phyloP scores from a whole-genome alignment of 2,113 vertebrate genomes.

The Geococcyx californianus region DNA sequence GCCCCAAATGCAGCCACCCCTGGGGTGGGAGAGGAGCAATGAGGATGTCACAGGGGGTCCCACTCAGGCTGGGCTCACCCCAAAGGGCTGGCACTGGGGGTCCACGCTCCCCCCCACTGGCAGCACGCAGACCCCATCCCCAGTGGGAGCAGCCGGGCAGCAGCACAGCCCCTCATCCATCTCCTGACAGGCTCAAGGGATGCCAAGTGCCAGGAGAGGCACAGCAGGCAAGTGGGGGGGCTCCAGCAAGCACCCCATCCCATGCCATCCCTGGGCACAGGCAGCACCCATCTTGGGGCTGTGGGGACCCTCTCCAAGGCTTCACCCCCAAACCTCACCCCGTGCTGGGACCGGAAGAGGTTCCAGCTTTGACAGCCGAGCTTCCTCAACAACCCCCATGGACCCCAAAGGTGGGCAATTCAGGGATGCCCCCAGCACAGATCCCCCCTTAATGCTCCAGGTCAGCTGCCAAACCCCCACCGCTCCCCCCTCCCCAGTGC shows the following conservation, averaged over 20 bases:
- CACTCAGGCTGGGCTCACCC: no score
- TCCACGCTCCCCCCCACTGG: background rate
- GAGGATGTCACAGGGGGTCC: background rate
- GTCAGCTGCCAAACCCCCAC: background rate
- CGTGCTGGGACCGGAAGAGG: background rate
- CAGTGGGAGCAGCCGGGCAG: background rate
- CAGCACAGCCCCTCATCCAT: background rate
- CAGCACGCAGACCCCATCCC: no score
- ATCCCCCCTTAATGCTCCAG: background rate
- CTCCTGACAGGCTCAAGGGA: background rate
- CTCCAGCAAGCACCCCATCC: background rate
- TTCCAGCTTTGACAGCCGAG: background rate
- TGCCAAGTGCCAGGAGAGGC: background rate
- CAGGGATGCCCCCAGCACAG: no score
- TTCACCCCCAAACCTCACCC: background rate
- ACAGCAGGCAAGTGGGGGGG: background rate
- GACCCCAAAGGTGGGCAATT: background rate
- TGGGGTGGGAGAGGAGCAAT: background rate
- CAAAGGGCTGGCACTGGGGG: no score
- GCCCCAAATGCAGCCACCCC: background rate
- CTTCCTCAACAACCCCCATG: fast-evolving
- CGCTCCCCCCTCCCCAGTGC: background rate
- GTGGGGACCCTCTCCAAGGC: background rate
- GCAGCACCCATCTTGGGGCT: background rate
- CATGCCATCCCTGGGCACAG: background rate